These are phyloP conservation scores for Drosophila neutralis DNA, from an alignment of 2,888 invertebrate genomes.

Conservation along the genomic window DNA sequence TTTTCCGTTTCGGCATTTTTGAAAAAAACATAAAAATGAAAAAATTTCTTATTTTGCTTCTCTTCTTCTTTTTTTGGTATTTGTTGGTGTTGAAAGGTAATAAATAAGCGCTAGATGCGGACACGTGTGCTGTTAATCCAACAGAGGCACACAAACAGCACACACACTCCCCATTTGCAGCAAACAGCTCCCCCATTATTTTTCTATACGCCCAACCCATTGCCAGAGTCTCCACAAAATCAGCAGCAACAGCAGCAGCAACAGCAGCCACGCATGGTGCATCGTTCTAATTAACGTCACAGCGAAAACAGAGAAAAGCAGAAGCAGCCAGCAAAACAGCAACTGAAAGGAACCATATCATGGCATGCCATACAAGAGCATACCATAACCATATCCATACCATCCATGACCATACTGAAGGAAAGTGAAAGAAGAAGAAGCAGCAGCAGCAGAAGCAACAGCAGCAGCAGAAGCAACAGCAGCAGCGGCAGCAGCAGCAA, in stretches of 20 bases:
- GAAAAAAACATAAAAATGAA: slow-evolving; percentile 31
- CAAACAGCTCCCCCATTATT: not conserved
- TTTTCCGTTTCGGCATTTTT: slow-evolving; percentile 15
- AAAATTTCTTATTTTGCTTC: slow-evolving; percentile 2
- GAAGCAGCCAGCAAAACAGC: slow-evolving; percentile 33
- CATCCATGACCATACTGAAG: slow-evolving; percentile 30
- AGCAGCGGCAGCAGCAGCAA: slow-evolving; percentile 34
- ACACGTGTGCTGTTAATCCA: slow-evolving; percentile 78
- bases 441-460: slow-evolving; percentile 6
- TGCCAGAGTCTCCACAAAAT: slow-evolving; percentile 15
- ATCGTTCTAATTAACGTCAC: slow-evolving; percentile 78
- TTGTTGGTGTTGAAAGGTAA: slow-evolving; percentile 71
- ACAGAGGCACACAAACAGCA: slow-evolving; percentile 16
- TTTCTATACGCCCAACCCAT: slow-evolving; percentile 9
- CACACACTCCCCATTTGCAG: not conserved
- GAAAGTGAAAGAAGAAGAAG: slow-evolving; percentile 43
- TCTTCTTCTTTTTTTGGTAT: slow-evolving; percentile 29
- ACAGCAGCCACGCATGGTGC: slow-evolving; percentile 70
- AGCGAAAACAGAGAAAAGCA: slow-evolving; percentile 38
- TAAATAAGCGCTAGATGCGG: slow-evolving; percentile 75
- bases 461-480: slow-evolving; percentile 21
- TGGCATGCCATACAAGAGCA: slow-evolving; percentile 27
- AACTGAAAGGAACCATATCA: slow-evolving; percentile 32
- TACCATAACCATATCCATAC: slow-evolving; percentile 21
- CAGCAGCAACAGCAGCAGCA: slow-evolving; percentile 22